Percentiles rank a stretch among this genome's conserved stretches.
Evolutionary conservation across 2,888 invertebrate species (phyloP).

Genomic region (Timandra comae): DNA sequence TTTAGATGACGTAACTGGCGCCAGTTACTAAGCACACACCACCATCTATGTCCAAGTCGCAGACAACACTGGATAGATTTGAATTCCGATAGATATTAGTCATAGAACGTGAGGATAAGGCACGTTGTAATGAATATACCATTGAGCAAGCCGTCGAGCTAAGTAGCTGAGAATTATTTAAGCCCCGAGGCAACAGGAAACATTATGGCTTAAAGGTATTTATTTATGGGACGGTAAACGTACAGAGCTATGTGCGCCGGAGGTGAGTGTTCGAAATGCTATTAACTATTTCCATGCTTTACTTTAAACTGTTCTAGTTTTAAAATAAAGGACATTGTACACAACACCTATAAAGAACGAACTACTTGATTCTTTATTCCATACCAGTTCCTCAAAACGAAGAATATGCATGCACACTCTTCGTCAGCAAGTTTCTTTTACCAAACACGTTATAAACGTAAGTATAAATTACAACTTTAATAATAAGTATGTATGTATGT

Average conservation of each 20-base stretch:
- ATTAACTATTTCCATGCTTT: background rate
- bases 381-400: no score
- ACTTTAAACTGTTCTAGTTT: background rate
- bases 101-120: slow-evolving; percentile 37
- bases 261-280: background rate
- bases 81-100: slow-evolving; percentile 40
- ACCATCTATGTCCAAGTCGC: slow-evolving; percentile 26
- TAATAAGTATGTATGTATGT: no score
- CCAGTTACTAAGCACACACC: slow-evolving; percentile 25
- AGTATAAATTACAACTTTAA: no score
- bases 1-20: slow-evolving; percentile 30
- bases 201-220: slow-evolving; percentile 18
- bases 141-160: slow-evolving; percentile 19
- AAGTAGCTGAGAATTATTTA: slow-evolving; percentile 17
- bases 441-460: no score
- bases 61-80: slow-evolving; percentile 30
- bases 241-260: background rate
- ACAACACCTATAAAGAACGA: no score
- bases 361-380: no score
- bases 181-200: slow-evolving; percentile 18
- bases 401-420: no score
- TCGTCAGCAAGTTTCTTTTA: no score
- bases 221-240: slow-evolving; percentile 10
- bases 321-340: no score
- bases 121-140: slow-evolving; percentile 31